These are phyloP conservation scores for Ryuthela nishihirai DNA, from an alignment of 2,888 invertebrate species.

Conservation along the genomic window DNA sequence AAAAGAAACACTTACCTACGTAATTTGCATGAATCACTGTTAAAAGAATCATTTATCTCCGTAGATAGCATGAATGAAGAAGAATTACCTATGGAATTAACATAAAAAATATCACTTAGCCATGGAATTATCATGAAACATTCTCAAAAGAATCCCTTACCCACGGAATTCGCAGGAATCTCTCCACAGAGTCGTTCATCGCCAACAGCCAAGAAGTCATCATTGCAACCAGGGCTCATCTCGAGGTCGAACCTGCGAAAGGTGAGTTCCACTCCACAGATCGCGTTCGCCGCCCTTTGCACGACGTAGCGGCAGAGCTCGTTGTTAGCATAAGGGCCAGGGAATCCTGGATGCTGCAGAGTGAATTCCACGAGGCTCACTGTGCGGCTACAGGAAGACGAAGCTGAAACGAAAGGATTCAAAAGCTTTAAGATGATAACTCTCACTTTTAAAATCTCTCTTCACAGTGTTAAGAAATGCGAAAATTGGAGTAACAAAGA, in stretches of 20 bases:
- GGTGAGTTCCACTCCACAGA: slow-evolving; percentile 44
- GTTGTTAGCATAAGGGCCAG: slow-evolving; percentile 36
- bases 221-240: slow-evolving; percentile 39
- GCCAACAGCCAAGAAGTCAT: slow-evolving; percentile 43
- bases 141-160: slow-evolving; percentile 15
- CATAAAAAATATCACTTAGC: neutral
- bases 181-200: slow-evolving; percentile 43
- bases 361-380: slow-evolving; percentile 36
- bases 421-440: no score
- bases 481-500: no score
- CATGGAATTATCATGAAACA: neutral
- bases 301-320: slow-evolving; percentile 39
- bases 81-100: no score
- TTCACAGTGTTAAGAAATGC: no score
- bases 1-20: no score
- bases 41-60: no score
- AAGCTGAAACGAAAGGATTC: no score
- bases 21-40: no score
- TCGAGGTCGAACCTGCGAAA: slow-evolving; percentile 44
- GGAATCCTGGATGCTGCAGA: slow-evolving; percentile 38
- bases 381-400: slow-evolving; percentile 27
- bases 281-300: slow-evolving; percentile 22
- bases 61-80: no score
- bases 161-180: slow-evolving; percentile 36
- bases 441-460: no score